A percentile compares a stretch with the other conserved stretches of the same genome.
phyloP scores from a whole-genome alignment of 64 coral and sea anemone genomes.

The Trachythela sp. region DNA sequence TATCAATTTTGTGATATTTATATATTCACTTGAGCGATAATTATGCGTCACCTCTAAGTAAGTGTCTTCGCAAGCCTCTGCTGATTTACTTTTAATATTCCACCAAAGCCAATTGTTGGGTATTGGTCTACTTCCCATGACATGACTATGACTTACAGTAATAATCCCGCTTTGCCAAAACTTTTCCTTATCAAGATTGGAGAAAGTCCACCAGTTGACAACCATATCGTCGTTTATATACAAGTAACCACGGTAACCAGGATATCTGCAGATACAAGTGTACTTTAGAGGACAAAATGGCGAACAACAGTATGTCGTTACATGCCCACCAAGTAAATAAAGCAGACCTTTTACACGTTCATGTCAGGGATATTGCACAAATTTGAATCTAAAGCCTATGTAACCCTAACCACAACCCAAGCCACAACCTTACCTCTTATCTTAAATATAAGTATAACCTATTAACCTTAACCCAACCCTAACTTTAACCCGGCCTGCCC shows the following conservation, averaged over 20 bases:
- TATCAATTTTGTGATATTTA: slow-evolving; percentile 17
- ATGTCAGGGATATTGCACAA: too few species aligned
- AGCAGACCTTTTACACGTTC: too few species aligned
- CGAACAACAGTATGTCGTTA: too few species aligned
- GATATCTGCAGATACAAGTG: not conserved
- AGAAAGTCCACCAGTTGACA: slow-evolving; percentile 68
- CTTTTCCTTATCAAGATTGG: slow-evolving; percentile 18
- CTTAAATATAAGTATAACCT: too few species aligned
- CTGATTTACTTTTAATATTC: not conserved
- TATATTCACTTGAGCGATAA: not conserved
- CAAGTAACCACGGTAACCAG: slow-evolving; percentile 43
- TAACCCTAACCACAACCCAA: too few species aligned
- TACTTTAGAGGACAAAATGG: too few species aligned
- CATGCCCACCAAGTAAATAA: too few species aligned
- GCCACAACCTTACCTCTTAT: too few species aligned
- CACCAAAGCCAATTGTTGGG: slow-evolving; percentile 42
- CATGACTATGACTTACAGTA: not conserved
- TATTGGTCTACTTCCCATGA: not conserved
- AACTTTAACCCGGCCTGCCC: too few species aligned
- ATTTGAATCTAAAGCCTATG: too few species aligned
- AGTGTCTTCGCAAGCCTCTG: not conserved
- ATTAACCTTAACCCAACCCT: too few species aligned
- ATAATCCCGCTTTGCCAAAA: slow-evolving; percentile 28
- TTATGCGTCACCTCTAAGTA: not conserved
- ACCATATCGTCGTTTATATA: slow-evolving; percentile 75